phyloP scores from a whole-genome alignment of 2,797 vertebrate species.

The Babyrousa celebensis region DNA sequence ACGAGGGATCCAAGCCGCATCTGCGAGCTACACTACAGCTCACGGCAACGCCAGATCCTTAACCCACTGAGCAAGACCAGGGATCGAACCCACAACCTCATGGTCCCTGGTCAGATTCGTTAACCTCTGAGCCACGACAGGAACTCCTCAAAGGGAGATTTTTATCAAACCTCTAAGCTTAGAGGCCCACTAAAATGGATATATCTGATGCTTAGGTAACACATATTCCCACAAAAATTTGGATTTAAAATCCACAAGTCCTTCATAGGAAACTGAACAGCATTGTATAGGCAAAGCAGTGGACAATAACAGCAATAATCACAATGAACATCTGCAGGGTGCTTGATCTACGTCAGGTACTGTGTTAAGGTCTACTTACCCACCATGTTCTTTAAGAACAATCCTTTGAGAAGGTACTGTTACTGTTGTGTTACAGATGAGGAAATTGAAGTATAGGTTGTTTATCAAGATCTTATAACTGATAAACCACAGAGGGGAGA shows the following conservation, averaged over 20 bases:
- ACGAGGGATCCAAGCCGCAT: no score
- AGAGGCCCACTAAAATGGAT: not conserved
- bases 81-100: no score
- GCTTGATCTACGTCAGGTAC: not conserved
- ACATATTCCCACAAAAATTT: not conserved
- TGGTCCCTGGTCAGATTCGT: no score
- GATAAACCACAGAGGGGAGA: not conserved
- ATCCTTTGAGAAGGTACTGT: not conserved
- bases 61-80: no score
- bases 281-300: not conserved
- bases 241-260: constrained; percentile 1
- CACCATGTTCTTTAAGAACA: not conserved
- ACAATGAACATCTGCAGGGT: not conserved
- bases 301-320: not conserved
- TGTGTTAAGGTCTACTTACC: not conserved
- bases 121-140: no score
- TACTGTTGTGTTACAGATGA: not conserved
- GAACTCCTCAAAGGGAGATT: not conserved
- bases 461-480: not conserved
- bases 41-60: no score
- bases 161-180: not conserved
- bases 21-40: no score
- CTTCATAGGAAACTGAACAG: not conserved
- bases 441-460: not conserved
- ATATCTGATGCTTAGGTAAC: not conserved